Conservation (phyloP, 2,888 invertebrate species). For the Rhimphoctona megacephalus region DNA sequence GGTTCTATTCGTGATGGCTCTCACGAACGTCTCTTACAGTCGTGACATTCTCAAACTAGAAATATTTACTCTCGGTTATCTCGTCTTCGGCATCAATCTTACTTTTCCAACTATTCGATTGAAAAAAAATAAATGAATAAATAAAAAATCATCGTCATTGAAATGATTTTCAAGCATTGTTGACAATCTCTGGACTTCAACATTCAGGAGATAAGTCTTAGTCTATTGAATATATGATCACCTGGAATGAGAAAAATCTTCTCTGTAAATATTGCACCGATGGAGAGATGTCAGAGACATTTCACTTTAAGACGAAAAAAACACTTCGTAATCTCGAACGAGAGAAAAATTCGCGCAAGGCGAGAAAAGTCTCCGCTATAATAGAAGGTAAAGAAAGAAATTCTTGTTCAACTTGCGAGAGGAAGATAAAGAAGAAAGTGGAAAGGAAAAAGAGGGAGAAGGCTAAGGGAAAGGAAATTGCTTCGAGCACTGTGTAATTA, state of each 20-base stretch:
- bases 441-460: neutral
- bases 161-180: neutral
- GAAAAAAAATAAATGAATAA: neutral
- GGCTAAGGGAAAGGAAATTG: conserved; percentile 17
- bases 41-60: conserved; percentile 13
- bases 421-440: conserved; percentile 38
- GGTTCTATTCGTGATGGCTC: conserved; percentile 35
- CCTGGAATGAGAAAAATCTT: conserved; percentile 21
- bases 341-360: conserved; percentile 29
- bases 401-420: conserved; percentile 38
- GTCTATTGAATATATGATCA: conserved; percentile 12
- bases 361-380: conserved; percentile 24
- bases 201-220: neutral
- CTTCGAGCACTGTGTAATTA: conserved; percentile 60
- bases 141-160: neutral
- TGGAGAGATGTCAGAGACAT: conserved; percentile 9
- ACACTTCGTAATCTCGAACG: conserved; percentile 24
- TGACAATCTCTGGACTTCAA: neutral
- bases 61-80: conserved; percentile 46
- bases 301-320: conserved; percentile 4
- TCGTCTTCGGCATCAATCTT: conserved; percentile 1
- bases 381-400: conserved; percentile 29
- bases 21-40: conserved; percentile 34
- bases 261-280: conserved; percentile 16
- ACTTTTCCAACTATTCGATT: conserved; percentile 3